Evolutionary conservation across 2,113 vertebrate genomes (phyloP).

Genomic region (Dissostichus mawsoni): DNA sequence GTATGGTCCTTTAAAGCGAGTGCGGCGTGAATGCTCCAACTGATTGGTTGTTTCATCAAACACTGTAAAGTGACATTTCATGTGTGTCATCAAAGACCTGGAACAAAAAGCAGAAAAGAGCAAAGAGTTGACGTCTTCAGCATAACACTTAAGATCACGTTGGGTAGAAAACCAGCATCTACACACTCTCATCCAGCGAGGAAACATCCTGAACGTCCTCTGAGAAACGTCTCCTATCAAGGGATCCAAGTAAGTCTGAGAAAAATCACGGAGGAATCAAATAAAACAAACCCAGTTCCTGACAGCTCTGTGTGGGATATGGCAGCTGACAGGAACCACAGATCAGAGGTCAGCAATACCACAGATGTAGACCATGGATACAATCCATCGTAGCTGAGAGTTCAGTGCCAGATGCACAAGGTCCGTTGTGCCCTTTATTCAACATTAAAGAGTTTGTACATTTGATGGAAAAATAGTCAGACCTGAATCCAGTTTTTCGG

Average conservation of each 20-base stretch:
- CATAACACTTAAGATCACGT: background rate
- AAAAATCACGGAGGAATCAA: background rate
- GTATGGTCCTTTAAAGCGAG: slow-evolving; percentile 23
- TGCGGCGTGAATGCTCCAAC: background rate
- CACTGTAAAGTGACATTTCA: background rate
- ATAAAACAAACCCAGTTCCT: background rate
- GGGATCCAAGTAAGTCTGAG: background rate
- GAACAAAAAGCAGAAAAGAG: slow-evolving; percentile 21
- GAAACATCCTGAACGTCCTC: background rate
- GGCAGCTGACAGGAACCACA: slow-evolving; percentile 23
- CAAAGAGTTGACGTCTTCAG: background rate
- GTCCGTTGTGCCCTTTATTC: background rate
- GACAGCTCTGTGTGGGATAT: slow-evolving; percentile 2
- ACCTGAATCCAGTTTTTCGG: background rate
- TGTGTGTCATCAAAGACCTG: background rate
- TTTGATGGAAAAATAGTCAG: slow-evolving; percentile 28
- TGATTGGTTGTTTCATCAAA: background rate
- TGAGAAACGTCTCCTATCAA: background rate
- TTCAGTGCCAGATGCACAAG: background rate
- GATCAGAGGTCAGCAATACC: slow-evolving; percentile 20
- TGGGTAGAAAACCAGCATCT: slow-evolving; percentile 74
- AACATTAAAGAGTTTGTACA: background rate
- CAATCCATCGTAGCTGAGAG: background rate
- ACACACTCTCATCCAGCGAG: slow-evolving; percentile 29
- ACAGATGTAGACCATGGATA: slow-evolving; percentile 7